Conservation (phyloP, 2,113 vertebrate genomes). For the Gavia stellata region DNA sequence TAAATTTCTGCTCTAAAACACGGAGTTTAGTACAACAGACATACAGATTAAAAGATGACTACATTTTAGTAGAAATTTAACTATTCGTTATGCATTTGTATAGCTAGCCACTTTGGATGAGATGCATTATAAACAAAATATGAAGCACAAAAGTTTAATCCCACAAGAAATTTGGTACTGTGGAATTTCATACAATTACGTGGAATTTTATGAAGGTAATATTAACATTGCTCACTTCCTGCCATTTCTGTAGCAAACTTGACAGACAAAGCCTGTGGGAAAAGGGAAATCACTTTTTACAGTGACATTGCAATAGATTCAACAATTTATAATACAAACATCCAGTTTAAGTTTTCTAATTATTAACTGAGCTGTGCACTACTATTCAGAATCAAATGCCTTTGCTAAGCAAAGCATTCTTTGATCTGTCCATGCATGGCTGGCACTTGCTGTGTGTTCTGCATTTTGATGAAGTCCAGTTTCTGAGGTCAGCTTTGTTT, state of each 20-base stretch:
- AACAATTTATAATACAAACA: neutral
- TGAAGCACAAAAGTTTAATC: neutral
- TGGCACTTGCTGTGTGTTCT: neutral
- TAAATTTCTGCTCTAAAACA: neutral
- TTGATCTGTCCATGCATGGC: neutral
- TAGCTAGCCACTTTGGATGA: neutral
- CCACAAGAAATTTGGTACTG: neutral
- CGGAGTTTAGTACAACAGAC: neutral
- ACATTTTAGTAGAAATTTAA: neutral
- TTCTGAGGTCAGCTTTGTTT: neutral
- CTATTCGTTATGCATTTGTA: neutral
- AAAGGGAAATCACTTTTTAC: neutral
- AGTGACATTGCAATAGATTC: neutral
- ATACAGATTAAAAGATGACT: neutral
- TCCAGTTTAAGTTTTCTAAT: neutral
- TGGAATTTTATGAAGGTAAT: neutral
- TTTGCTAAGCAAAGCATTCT: slow-evolving; percentile 5
- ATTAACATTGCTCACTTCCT: neutral
- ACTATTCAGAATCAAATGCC: neutral
- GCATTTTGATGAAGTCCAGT: neutral
- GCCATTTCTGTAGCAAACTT: neutral
- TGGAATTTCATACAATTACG: neutral
- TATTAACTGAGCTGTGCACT: neutral
- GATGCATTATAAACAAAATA: neutral
- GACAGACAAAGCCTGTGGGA: neutral